Base-by-base conservation (phyloP, 2,888 invertebrate genomes). In the Drosophila demipolita region DNA sequence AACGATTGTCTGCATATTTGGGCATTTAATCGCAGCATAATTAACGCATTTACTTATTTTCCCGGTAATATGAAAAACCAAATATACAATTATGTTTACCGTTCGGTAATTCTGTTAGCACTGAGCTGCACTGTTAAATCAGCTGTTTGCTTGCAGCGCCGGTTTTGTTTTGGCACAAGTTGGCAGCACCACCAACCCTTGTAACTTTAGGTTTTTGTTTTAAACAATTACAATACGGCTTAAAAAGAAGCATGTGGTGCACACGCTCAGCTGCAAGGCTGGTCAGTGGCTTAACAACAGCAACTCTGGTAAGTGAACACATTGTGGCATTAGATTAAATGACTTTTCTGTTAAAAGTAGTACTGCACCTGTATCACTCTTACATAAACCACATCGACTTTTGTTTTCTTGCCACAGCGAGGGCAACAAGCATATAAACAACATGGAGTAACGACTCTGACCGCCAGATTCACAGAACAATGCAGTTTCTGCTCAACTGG, bases 331-430 rank as follows among this genome's bases (percentile, higher is more conserved):
- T 3, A 6, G 29, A 17, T 3, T 1, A 3, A 3, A 5, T 0
- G 3, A 12, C n/a, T 2, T n/a, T 33, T 11, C 11, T 35, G 20
- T 26, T 42, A 12, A 11, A 40, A 20, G 35, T 49, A 64, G 35
- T 36, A 49, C 11, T 57, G 49, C 73, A 75, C 17, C 42, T 52
- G 32, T 11, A n/a, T 3, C 32, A 53, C 67, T 85, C 91, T 92
- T 92, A 92, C 82, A 89, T 92, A 92, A 92, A 92, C 89, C 55
- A 52, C 54, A 35, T 49, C 40, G 26, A 32, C 29, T 9, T 35
- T 66, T 67, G 60, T 54, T 70, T 63, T 38, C 26, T 20, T 64
- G 35, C 54, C 50, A 48, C 60, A 89, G 87, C 69, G 82, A 73
- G 62, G 80, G 72, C 88, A 82, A 71, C 73, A 67, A 64, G 61